Percentiles rank a stretch among this genome's conserved stretches.
Conservation (phyloP, 1,140 invertebrate species). For the Brachionus asplanchnoidis region DNA sequence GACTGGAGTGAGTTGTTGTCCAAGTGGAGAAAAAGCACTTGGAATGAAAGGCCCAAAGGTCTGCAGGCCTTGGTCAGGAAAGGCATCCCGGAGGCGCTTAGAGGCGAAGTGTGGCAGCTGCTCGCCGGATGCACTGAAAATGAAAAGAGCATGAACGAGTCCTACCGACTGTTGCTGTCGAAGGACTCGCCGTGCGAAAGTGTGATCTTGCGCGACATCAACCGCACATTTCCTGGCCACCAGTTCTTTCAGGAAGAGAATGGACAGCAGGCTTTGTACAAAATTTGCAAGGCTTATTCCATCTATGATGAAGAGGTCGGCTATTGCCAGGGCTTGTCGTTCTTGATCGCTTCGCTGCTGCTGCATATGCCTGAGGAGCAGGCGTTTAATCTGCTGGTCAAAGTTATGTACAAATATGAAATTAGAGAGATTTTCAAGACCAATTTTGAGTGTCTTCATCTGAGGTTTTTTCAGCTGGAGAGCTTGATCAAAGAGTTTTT, state of each 20-base stretch:
- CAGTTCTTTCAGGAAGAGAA: slow-evolving; percentile 76
- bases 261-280: slow-evolving; percentile 91
- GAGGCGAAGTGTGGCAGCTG: slow-evolving; percentile 94
- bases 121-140: slow-evolving; percentile 78
- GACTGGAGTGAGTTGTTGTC: slow-evolving; percentile 84
- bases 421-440: slow-evolving; percentile 89
- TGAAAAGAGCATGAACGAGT: slow-evolving; percentile 81
- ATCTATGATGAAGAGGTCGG: slow-evolving; percentile 93
- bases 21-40: slow-evolving; percentile 64
- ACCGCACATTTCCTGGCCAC: slow-evolving; percentile 95
- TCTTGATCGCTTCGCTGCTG: slow-evolving; percentile 85
- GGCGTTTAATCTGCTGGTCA: slow-evolving; percentile 90
- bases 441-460: slow-evolving; percentile 88
- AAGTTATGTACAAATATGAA: slow-evolving; percentile 93
- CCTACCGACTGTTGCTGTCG: slow-evolving; percentile 81
- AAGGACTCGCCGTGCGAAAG: slow-evolving; percentile 84
- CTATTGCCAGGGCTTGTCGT: slow-evolving; percentile 96
- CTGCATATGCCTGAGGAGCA: slow-evolving; percentile 99
- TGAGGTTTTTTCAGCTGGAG: slow-evolving; percentile 92
- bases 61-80: slow-evolving; percentile 49
- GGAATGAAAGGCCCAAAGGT: not conserved
- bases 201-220: slow-evolving; percentile 89
- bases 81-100: slow-evolving; percentile 87
- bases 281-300: slow-evolving; percentile 87
- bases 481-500: slow-evolving; percentile 87